Base-by-base conservation (phyloP, 64 coral and sea anemone genomes). In the Dendrophyllia cribrosa region DNA sequence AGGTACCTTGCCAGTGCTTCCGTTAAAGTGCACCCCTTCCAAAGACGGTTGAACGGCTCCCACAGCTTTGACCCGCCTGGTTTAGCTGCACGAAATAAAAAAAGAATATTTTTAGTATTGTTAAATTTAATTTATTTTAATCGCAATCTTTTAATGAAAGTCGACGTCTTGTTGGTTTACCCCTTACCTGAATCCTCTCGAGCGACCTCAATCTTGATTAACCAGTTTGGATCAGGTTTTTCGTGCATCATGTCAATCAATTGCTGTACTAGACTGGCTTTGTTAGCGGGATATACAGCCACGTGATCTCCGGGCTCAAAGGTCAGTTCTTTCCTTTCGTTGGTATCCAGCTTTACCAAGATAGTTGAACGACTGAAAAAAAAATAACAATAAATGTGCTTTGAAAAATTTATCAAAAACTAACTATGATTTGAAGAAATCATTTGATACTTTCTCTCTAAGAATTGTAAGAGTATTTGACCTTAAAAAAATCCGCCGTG, bases 291-390 rank as follows among this genome's bases (percentile, higher is more conserved):
- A 25, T 80, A 93, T 16, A 93, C 52, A 15, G 92, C 92, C 76
- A 93, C 63, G 63, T 93, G 92, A 63, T 93, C 92, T 43, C 92
- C 92, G 14, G 92, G 92, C 19, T 93, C 66, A 67, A 87, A 93
- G 8, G 75, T 44, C 66, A 88, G 68, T 50, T 88, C 25, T 20
- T 12, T 56, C 1, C 34, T 51, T 50, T 50, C 5, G 16, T 26
- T 16, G 34, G 60, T 66, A 3, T 46, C 60, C 44, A 83, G 79
- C 7, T 19, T 48, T n/a, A 83, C 79, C 79, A 66, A 60, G 26
- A 83, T 60, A 66, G 79, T 83, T 3, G 79, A 83, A 24, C 79
- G 79, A 48, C 79, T 83, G 60, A 16, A 0, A 66, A 49, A 47
- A 65, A 43, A 2, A 50, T 19, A 43, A 51, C 7, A 50, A 75